A percentile compares a stretch with the other conserved stretches of the same genome.
These are phyloP conservation scores for Phrynosoma blainvillii DNA, from an alignment of 2,113 vertebrate genomes.

Conservation along the genomic window DNA sequence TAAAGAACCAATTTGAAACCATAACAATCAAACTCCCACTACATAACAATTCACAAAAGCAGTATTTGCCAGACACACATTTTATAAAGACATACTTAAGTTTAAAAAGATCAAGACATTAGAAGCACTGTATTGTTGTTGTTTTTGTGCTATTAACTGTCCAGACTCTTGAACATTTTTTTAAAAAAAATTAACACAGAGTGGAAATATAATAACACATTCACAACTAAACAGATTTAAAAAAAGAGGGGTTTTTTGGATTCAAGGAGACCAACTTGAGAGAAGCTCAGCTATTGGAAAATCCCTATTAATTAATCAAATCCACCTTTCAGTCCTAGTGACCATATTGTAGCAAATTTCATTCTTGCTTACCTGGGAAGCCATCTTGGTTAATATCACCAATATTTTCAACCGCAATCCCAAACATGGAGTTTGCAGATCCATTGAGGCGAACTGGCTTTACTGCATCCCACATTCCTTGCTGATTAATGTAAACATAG, in stretches of 20 bases:
- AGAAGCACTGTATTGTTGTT: not conserved
- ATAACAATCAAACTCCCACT: not conserved
- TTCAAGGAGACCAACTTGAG: not conserved
- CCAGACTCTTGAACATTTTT: not conserved
- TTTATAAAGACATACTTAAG: not conserved
- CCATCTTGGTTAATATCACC: conserved; percentile 94
- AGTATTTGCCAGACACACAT: not conserved
- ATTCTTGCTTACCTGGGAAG: conserved; percentile 82
- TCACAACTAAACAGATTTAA: not conserved
- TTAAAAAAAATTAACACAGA: not conserved
- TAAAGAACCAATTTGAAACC: not conserved
- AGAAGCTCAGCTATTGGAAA: not conserved
- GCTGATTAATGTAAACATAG: conserved; percentile 93
- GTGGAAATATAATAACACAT: not conserved
- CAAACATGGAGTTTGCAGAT: conserved; percentile 95
- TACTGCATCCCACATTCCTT: conserved; percentile 84
- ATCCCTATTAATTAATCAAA: not conserved
- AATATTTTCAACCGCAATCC: conserved; percentile 90
- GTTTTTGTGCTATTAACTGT: not conserved
- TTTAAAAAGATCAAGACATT: not conserved
- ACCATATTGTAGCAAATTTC: fast-evolving
- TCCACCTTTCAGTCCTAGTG: not conserved
- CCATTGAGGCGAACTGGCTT: conserved; percentile 87
- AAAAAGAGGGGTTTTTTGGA: not conserved
- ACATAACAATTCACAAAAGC: not conserved